Conservation (phyloP, 2,888 invertebrate genomes). For the Neuroscelio doddi region DNA sequence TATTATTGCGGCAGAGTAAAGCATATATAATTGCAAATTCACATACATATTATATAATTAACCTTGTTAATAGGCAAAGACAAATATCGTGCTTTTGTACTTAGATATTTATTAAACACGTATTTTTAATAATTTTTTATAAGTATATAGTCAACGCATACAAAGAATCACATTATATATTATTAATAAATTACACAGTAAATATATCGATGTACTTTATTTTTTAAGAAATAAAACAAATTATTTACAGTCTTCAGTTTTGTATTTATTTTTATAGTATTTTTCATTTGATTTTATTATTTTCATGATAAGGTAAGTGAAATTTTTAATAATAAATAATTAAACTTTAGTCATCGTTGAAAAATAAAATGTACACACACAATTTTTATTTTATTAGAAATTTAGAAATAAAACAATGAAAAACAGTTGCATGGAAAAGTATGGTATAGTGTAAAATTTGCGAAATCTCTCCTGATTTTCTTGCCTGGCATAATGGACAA, state of each 20-base stretch:
- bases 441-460: slow-evolving; percentile 6
- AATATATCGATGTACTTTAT: slow-evolving; percentile 21
- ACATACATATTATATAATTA: slow-evolving; percentile 29
- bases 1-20: background rate
- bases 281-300: background rate
- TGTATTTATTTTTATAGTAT: background rate
- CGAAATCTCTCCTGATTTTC: slow-evolving; percentile 28
- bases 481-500: slow-evolving; percentile 49
- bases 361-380: too few relatives aligned
- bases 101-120: slow-evolving; percentile 65
- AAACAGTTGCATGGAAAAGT: too few relatives aligned
- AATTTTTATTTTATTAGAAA: too few relatives aligned
- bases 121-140: slow-evolving; percentile 1
- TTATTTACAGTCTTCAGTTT: slow-evolving; percentile 5
- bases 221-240: slow-evolving; percentile 17
- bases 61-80: slow-evolving; percentile 34
- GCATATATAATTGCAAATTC: background rate
- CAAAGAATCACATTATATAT: slow-evolving; percentile 5
- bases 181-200: slow-evolving; percentile 4
- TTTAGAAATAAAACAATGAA: too few relatives aligned
- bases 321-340: too few relatives aligned
- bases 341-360: too few relatives aligned
- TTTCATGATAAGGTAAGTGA: too few relatives aligned
- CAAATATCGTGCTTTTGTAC: slow-evolving; percentile 60
- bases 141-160: background rate